Evolutionary conservation across 1,140 invertebrate species (phyloP).

Genomic region (fruit fly (Drosophila melanogaster)): DNA sequence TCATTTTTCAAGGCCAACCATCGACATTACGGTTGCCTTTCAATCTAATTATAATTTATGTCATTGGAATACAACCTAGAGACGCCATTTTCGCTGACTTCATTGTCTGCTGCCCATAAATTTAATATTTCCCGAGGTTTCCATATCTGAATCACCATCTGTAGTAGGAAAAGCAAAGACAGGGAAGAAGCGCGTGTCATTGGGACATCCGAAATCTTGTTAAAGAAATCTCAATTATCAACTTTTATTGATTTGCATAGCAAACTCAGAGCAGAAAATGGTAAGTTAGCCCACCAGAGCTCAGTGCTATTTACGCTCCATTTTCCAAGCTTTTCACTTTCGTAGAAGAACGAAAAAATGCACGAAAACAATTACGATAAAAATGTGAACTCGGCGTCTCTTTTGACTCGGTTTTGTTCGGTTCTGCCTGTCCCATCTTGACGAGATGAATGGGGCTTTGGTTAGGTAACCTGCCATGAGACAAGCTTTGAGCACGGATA

Average conservation of each 20-base stretch:
- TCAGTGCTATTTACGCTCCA: slow-evolving; percentile 75
- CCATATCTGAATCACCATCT: slow-evolving; percentile 37
- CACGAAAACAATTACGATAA: slow-evolving; percentile 82
- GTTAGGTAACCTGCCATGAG: slow-evolving; percentile 57
- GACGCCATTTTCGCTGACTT: slow-evolving; percentile 13
- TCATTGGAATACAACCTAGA: slow-evolving; percentile 46
- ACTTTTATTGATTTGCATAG: slow-evolving; percentile 80
- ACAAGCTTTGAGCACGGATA: slow-evolving; percentile 78
- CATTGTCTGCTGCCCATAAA: slow-evolving; percentile 52
- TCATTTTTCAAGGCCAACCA: slow-evolving; percentile 65
- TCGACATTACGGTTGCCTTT: slow-evolving; percentile 24
- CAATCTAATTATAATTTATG: slow-evolving; percentile 82
- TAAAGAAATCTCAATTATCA: slow-evolving; percentile 82
- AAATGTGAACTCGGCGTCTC: slow-evolving; percentile 57
- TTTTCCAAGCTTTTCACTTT: slow-evolving; percentile 70
- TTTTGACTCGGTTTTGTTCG: slow-evolving; percentile 17
- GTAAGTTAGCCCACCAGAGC: slow-evolving; percentile 61
- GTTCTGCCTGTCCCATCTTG: slow-evolving; percentile 14
- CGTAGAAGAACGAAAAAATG: slow-evolving; percentile 42
- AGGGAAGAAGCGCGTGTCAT: slow-evolving; percentile 24
- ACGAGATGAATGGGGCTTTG: slow-evolving; percentile 30
- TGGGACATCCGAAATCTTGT: slow-evolving; percentile 78
- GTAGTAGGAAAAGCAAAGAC: slow-evolving; percentile 4
- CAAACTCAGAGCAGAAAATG: slow-evolving; percentile 53
- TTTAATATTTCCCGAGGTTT: slow-evolving; percentile 54